These are phyloP conservation scores for Lasioglossum lativentre DNA, from an alignment of 2,888 invertebrate species.

Conservation along the genomic window DNA sequence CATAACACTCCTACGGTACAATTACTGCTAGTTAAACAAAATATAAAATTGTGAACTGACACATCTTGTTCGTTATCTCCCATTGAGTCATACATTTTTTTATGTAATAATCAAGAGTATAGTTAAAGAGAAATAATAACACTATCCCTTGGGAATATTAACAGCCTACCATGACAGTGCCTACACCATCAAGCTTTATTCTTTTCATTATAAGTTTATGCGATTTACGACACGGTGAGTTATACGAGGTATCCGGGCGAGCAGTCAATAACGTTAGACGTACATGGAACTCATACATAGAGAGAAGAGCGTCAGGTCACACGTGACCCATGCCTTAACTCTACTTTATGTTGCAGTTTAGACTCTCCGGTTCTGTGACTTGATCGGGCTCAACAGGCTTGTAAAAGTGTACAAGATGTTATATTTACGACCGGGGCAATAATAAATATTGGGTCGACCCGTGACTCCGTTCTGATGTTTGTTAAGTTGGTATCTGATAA, in stretches of 20 bases:
- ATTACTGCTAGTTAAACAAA: background rate
- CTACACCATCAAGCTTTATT: background rate
- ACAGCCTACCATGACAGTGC: background rate
- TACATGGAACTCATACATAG: background rate
- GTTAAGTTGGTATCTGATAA: background rate
- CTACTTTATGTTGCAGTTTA: background rate
- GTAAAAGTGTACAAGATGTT: background rate
- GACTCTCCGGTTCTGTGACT: background rate
- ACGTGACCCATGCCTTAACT: background rate
- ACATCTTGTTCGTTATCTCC: background rate
- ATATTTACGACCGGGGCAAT: background rate
- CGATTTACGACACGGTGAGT: background rate
- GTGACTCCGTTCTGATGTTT: background rate
- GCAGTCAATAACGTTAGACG: background rate
- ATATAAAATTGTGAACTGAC: background rate
- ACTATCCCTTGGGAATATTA: background rate
- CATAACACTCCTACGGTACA: too few species aligned
- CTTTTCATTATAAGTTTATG: background rate
- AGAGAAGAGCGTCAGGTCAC: background rate
- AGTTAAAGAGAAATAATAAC: background rate
- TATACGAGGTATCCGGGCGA: background rate
- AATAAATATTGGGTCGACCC: background rate
- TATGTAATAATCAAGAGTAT: background rate
- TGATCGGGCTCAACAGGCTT: constrained; percentile 3
- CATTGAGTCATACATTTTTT: background rate